Base-by-base conservation (phyloP, 2,113 vertebrate species). In the Stigmatopora nigra region DNA sequence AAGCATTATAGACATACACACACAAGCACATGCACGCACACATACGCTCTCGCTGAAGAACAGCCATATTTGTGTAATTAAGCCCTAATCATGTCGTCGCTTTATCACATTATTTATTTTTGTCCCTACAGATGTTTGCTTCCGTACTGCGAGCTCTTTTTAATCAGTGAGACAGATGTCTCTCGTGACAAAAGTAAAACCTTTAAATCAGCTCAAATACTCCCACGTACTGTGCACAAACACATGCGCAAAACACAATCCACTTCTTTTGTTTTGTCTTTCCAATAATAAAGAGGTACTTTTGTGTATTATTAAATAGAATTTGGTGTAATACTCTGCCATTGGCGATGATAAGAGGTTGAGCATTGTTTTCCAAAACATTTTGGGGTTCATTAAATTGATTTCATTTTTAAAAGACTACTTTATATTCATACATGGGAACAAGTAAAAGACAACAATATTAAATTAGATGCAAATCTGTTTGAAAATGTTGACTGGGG, bases 61-160 rank as follows among this genome's bases (percentile, higher is more conserved):
- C 59, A 45, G 31, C 59, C 83, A 71, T 69, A 76, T 85, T 70
- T 77, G 63, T 78, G 78, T 85, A 80, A 86, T 88, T 88, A 70
- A 88, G 88, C 87, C 87, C 84, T 61, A 44, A 61, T 81, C 70
- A 66, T 77, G 70, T 76, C 75, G 60, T 76, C 19, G 69, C 77
- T 78, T 75, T 53, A 68, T 78, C 79, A 74, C 78, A 64, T 77
- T 72, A 73, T 81, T 90, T 86, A 83, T 71, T 84, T 89, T 86
- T 67, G 63, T 56, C 71, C 78, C 63, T 64, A 60, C 84, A 87
- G 78, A 86, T 85, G 86, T 82, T 82, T 75, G 75, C 62, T 76
- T 82, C 75, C 67, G 48, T 68, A 67, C 58, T 64, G 61, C 67
- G 63, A 84, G 77, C 68, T 81, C 75, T 84, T 84, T 80, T 79